Evolutionary conservation across 2,113 vertebrate genomes (phyloP).

Genomic region (Gadus chalcogrammus): DNA sequence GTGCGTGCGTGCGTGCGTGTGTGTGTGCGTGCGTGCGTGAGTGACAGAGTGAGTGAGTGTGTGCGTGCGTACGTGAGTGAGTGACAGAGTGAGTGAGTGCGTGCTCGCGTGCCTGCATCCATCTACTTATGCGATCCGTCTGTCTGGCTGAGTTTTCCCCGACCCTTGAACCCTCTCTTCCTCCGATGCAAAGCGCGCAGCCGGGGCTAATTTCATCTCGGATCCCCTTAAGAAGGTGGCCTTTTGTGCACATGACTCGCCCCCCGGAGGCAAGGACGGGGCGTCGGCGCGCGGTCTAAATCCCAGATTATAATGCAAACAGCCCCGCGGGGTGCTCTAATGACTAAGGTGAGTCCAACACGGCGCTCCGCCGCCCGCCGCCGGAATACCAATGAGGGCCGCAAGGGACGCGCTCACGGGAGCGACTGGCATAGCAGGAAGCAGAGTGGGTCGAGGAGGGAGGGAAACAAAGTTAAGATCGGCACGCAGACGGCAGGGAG

Average conservation of each 20-base stretch:
- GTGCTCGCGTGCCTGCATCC: conserved; percentile 19
- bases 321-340: conserved; percentile 66
- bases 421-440: conserved; percentile 67
- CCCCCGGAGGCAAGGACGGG: conserved; percentile 57
- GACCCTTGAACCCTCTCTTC: conserved; percentile 35
- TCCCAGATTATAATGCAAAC: conserved; percentile 72
- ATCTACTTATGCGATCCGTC: conserved; percentile 36
- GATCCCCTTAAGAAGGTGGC: conserved; percentile 33
- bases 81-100: not conserved
- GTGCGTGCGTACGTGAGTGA: not conserved
- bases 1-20: too few relatives aligned
- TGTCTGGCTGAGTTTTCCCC: conserved; percentile 23
- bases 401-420: conserved; percentile 56
- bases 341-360: conserved; percentile 71
- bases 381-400: conserved; percentile 72
- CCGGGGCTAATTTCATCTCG: conserved; percentile 42
- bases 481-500: conserved; percentile 28
- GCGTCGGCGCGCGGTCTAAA: conserved; percentile 61
- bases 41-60: too few relatives aligned
- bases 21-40: too few relatives aligned
- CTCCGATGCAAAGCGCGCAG: conserved; percentile 32
- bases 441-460: conserved; percentile 9
- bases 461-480: conserved; percentile 42
- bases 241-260: conserved; percentile 48
- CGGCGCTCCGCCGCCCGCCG: conserved; percentile 49